A percentile compares a stretch with the other conserved stretches of the same genome.
Conservation (phyloP, 2,888 invertebrate genomes). For the Drosophila paramelanica region DNA sequence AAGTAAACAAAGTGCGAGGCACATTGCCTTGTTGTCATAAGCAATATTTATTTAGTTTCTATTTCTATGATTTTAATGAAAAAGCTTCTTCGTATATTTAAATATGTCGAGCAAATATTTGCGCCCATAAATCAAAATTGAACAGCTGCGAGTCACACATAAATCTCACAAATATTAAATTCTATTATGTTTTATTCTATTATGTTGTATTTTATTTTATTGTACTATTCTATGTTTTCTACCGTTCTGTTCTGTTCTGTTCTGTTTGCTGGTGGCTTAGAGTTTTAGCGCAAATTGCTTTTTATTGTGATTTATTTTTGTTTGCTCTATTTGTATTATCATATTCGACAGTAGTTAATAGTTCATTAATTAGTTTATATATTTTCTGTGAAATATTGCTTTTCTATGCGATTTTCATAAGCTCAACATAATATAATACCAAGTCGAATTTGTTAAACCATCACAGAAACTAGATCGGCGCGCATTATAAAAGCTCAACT, state of each 20-base stretch:
- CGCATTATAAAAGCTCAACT: too few species aligned
- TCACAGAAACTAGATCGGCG: too few species aligned
- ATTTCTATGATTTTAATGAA: conserved; percentile 65
- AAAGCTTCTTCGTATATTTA: conserved; percentile 55
- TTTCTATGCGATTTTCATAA: conserved; percentile 1
- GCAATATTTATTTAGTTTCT: conserved; percentile 64
- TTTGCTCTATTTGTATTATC: neutral
- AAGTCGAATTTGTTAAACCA: too few species aligned
- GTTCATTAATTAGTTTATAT: neutral
- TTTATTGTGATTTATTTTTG: neutral
- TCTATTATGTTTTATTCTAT: conserved; percentile 7
- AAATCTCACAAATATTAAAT: conserved; percentile 34
- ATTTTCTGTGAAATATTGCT: neutral
- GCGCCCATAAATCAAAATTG: conserved; percentile 55
- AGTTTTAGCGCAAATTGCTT: conserved; percentile 12
- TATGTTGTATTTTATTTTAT: neutral
- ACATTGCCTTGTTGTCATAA: conserved; percentile 49
- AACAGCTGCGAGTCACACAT: conserved; percentile 51
- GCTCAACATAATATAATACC: too few species aligned
- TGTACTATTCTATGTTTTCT: neutral
- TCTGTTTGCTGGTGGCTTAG: conserved; percentile 1
- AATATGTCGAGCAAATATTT: conserved; percentile 58
- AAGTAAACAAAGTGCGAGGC: conserved; percentile 52
- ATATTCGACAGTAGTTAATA: neutral
- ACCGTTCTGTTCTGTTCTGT: conserved; percentile 12